These are phyloP conservation scores for Aspidoscelis tigris DNA, from an alignment of 2,113 vertebrate species.

Conservation along the genomic window DNA sequence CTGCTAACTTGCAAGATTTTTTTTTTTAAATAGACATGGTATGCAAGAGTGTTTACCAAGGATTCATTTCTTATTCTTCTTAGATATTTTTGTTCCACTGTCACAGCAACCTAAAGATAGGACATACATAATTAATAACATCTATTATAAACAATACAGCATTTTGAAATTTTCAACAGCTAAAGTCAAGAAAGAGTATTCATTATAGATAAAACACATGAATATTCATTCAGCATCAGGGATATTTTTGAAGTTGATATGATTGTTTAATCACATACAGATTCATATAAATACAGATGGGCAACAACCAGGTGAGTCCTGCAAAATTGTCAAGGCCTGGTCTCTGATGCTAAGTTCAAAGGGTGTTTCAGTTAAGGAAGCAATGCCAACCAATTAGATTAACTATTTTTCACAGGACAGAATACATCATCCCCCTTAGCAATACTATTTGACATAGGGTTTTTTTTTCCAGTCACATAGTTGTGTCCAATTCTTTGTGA, in stretches of 20 bases:
- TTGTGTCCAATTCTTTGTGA: no score
- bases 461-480: neutral
- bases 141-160: slow-evolving; percentile 69
- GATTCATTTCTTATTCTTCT: slow-evolving; percentile 60
- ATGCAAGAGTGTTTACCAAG: slow-evolving; percentile 39
- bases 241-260: neutral
- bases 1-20: neutral
- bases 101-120: slow-evolving; percentile 64
- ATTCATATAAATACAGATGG: neutral
- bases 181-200: slow-evolving; percentile 34
- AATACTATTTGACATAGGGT: neutral
- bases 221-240: slow-evolving; percentile 7
- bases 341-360: neutral
- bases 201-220: slow-evolving; percentile 23
- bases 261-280: neutral
- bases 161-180: slow-evolving; percentile 62
- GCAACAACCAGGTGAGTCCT: neutral
- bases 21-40: slow-evolving; percentile 23
- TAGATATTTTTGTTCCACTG: slow-evolving; percentile 51
- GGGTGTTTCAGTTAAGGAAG: neutral
- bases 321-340: neutral
- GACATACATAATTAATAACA: slow-evolving; percentile 76
- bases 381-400: neutral
- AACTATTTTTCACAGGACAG: neutral
- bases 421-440: neutral